Percentiles rank a stretch among this genome's conserved stretches.
These are phyloP conservation scores for Musca domestica DNA, from an alignment of 1,140 invertebrate species.

Conservation along the genomic window DNA sequence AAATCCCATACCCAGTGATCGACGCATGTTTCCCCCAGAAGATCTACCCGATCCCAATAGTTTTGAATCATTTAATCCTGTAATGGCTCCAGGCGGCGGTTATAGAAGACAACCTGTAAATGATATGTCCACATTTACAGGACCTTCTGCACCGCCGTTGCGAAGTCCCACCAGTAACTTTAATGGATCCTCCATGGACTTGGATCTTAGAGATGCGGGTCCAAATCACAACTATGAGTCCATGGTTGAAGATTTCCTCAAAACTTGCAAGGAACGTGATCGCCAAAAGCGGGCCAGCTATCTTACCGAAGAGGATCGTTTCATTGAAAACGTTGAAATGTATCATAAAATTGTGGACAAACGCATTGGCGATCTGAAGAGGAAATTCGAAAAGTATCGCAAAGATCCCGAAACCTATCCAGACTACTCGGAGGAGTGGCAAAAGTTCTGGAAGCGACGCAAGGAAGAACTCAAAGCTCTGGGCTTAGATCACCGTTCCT, in stretches of 20 bases:
- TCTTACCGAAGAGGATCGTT: background rate
- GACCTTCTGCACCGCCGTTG: too few species aligned
- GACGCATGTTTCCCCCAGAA: too few species aligned
- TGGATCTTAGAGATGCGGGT: too few species aligned
- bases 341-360: conserved; percentile 36
- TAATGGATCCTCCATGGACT: too few species aligned
- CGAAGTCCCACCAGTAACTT: too few species aligned
- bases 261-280: conserved; percentile 23
- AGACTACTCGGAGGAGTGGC: conserved; percentile 78
- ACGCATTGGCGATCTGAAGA: conserved; percentile 42
- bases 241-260: conserved; percentile 44
- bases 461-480: conserved; percentile 43
- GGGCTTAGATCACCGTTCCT: conserved; percentile 69
- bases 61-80: too few species aligned
- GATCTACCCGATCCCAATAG: too few species aligned
- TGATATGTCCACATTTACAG: too few species aligned
- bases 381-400: conserved; percentile 35
- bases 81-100: too few species aligned
- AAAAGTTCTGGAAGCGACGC: conserved; percentile 68
- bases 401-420: conserved; percentile 79
- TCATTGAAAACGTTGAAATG: conserved; percentile 35
- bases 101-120: too few species aligned
- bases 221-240: background rate
- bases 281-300: background rate
- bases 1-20: too few species aligned